phyloP scores from a whole-genome alignment of 2,888 invertebrate genomes.

The Desoria tigrina region DNA sequence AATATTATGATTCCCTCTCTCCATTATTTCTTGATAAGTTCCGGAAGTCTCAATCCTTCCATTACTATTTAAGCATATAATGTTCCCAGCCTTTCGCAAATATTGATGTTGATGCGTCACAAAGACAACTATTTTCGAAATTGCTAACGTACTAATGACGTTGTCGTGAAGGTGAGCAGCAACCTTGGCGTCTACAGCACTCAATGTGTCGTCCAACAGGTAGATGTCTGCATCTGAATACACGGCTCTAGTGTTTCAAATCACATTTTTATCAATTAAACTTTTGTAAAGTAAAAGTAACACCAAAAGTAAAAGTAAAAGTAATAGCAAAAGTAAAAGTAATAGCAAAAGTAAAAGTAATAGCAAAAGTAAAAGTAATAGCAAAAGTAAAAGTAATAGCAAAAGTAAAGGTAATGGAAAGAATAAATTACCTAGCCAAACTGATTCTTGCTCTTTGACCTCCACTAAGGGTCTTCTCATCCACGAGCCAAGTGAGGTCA shows the following conservation, averaged over 20 bases:
- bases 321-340: too few relatives aligned
- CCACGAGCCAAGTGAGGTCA: constrained; percentile 81
- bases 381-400: too few relatives aligned
- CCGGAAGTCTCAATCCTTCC: constrained; percentile 23
- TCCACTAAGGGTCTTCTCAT: constrained; percentile 80
- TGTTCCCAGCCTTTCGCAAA: constrained; percentile 23
- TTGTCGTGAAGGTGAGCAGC: constrained; percentile 31
- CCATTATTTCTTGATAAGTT: constrained; percentile 6
- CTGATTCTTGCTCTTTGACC: constrained; percentile 82
- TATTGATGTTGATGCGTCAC: constrained; percentile 44
- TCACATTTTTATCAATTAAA: too few relatives aligned
- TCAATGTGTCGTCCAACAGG: constrained; percentile 35
- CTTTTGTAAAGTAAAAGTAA: too few relatives aligned
- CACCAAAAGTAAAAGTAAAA: too few relatives aligned
- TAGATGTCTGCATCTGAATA: constrained; percentile 32
- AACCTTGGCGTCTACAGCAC: constrained; percentile 39
- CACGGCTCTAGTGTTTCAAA: constrained; percentile 24
- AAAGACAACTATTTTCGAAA: constrained; percentile 24
- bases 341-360: too few relatives aligned
- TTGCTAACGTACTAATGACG: constrained; percentile 29
- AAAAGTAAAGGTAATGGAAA: too few relatives aligned
- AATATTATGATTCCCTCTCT: too few relatives aligned
- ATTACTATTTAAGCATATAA: constrained; percentile 23
- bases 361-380: too few relatives aligned
- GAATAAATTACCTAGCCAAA: constrained; percentile 68